Base-by-base conservation (phyloP, 2,797 vertebrate species). In the Danio albolineatus region DNA sequence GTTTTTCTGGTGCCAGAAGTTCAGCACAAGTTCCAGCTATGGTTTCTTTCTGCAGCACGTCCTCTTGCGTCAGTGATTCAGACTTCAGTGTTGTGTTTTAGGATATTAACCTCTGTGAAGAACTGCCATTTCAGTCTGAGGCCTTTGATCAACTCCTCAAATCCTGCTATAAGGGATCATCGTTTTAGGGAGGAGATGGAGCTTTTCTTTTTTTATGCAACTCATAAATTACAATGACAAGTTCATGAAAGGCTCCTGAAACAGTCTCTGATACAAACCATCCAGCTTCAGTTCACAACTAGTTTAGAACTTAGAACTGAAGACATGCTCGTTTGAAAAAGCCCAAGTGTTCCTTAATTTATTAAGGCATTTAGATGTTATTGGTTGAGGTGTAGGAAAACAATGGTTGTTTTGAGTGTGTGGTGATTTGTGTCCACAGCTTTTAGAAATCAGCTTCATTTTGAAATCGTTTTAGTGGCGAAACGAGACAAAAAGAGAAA, bases 401-500 rank as follows among this genome's bases (percentile, higher is more conserved):
- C 6, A 21, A 10, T 53, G n/a, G 10, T 17, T 39, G 66, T 51
- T 69, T 43, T 65, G 4, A 44, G 56, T 48, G 41, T 17, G 19
- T 59, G 14, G 51, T 36, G 6, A 44, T 7, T 21, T 28, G 13
- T n/a, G 16, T 85, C 73, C 53, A 71, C 59, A 51, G 71, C 73
- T 49, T 46, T 9, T 62, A 54, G 38, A 7, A 73, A 67, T 74
- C 80, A 46, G 49, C 73, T 82, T 82, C 61, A 28, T 64, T 69
- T 54, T 64, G 69, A 71, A 77, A 67, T 84, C 12, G 56, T 70
- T 57, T 39, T 38, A n/a, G 54, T 62, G 67, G 60, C 73, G 39
- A 74, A 78, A 48, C 28, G 53, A 78, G 62, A 60, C 73, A 72
- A 72, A 57, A 59, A 80, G 76, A 54, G 70, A 62, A 74, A 75